phyloP scores from a whole-genome alignment of 2,797 vertebrate genomes.

The Sebastes reedi region DNA sequence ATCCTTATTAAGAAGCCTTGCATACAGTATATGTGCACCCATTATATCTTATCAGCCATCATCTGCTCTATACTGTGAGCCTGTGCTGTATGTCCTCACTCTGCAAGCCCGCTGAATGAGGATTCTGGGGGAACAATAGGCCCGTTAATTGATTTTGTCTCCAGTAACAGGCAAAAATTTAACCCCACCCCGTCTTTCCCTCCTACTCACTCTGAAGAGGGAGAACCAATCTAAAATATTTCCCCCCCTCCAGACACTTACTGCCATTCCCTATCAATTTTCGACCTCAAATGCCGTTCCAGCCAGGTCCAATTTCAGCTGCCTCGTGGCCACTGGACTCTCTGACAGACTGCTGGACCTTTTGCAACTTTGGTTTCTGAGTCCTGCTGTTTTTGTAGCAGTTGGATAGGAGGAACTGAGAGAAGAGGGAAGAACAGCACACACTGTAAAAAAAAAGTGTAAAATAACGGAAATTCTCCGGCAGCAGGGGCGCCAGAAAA shows the following conservation, averaged over 20 bases:
- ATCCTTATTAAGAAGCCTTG: not conserved
- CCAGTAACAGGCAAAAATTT: constrained; percentile 42
- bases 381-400: constrained; percentile 13
- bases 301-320: constrained; percentile 73
- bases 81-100: constrained; percentile 6
- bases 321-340: constrained; percentile 66
- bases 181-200: constrained; percentile 36
- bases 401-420: not conserved
- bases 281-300: constrained; percentile 46
- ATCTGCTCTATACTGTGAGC: not conserved
- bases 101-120: constrained; percentile 25
- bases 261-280: constrained; percentile 74
- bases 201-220: constrained; percentile 40
- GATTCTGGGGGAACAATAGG: constrained; percentile 49
- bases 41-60: not conserved
- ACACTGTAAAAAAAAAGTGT: no score
- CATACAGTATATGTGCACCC: not conserved
- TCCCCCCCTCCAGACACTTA: constrained; percentile 59
- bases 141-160: constrained; percentile 75
- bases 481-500: no score
- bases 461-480: no score
- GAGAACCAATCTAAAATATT: constrained; percentile 63
- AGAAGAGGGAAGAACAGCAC: not conserved
- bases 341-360: constrained; percentile 63
- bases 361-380: constrained; percentile 42